Evolutionary conservation across 2,888 invertebrate genomes (phyloP), one percentile per base, ranked within the genome.

Genomic region (Nomada fucata): DNA sequence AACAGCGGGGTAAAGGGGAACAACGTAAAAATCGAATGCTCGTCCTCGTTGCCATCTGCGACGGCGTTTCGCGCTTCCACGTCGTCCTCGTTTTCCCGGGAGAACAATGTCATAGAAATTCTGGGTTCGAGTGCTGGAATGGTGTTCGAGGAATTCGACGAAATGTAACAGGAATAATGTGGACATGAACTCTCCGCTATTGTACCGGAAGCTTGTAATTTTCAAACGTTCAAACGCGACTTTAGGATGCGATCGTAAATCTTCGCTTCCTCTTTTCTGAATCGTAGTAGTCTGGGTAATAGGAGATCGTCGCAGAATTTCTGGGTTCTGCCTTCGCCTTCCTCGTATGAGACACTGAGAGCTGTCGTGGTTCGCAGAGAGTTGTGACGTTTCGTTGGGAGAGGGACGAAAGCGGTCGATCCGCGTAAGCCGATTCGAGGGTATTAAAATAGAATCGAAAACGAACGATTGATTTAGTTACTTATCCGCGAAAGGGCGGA

Each of bases 11-110:
- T 18, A 26, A 11, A 9, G 55, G 29, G n/a, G 26, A 26, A n/a
- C n/a, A 36, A 23, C 29, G 57, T 63, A 26, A 64, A 74, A 67
- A 50, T 73, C 47, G 61, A 53, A 73, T 50, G 55, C 57, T 74
- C 74, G 61, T 36, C 15, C 53, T 13, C 7, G 26, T 73, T 67
- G 23, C 52, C 26, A 60, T 65, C 36, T 57, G 23, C 57, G 11
- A n/a, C 20, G 13, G n/a, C 20, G 11, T 52, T 20, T 18, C 63
- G 3, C 29, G 10, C 0, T 53, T 53, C 36, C 42, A 53, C 36
- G 55, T 13, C 20, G 67, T 11, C 26, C 55, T 47, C 23, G 63
- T 53, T 36, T 36, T 5, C 0, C 36, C 7, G 36, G 7, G 36
- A 7, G 5, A 36, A 36, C 36, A 7, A 36, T 7, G 5, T 36